These are phyloP conservation scores for Venustaconcha ellipsiformis DNA, from an alignment of 1,140 invertebrate genomes.

Conservation along the genomic window DNA sequence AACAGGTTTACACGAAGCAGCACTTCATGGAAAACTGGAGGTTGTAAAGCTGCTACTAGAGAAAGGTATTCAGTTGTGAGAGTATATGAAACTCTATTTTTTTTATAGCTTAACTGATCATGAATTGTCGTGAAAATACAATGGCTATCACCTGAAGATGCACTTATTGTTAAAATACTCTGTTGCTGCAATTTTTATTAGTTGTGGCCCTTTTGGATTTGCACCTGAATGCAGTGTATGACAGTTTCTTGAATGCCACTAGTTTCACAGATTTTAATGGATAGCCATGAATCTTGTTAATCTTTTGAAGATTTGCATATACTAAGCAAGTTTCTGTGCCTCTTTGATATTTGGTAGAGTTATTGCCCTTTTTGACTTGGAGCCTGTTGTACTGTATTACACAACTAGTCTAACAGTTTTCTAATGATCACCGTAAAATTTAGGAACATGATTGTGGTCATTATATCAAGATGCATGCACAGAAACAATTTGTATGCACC, in stretches of 20 bases:
- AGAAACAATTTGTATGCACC: not conserved
- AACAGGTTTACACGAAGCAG: slow-evolving; percentile 94
- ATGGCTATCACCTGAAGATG: too few species aligned
- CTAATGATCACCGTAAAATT: not conserved
- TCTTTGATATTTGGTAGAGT: too few species aligned
- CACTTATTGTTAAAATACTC: too few species aligned
- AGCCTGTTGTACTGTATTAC: not conserved
- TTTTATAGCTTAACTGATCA: not conserved
- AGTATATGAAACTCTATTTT: not conserved
- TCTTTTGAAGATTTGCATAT: not conserved
- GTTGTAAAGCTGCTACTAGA: slow-evolving; percentile 87
- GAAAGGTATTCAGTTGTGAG: slow-evolving; percentile 55
- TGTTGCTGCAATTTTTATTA: too few species aligned
- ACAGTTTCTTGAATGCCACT: too few species aligned
- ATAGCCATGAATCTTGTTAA: too few species aligned
- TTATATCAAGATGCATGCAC: not conserved
- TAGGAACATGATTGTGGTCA: not conserved
- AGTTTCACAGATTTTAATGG: not conserved
- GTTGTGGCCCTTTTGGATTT: too few species aligned
- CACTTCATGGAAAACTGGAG: slow-evolving; percentile 91
- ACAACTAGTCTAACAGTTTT: not conserved
- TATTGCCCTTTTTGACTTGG: too few species aligned
- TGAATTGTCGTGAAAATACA: too few species aligned
- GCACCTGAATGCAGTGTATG: too few species aligned
- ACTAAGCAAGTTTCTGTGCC: not conserved